phyloP scores from a whole-genome alignment of 2,113 vertebrate species.

The Martes martes region DNA sequence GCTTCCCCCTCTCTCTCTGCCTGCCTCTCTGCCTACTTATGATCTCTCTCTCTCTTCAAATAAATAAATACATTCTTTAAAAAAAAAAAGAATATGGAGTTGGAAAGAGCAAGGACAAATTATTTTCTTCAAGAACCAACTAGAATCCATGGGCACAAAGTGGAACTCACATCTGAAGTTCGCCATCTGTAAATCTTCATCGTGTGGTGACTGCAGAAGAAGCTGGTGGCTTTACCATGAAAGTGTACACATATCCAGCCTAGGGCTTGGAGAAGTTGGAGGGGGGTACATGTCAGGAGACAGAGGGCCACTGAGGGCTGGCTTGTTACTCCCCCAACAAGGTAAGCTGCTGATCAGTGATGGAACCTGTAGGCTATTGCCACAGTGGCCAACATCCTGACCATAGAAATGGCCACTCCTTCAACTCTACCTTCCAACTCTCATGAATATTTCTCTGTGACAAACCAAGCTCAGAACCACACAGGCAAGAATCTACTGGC shows the following conservation, averaged over 20 bases:
- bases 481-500: background rate
- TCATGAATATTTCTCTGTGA: background rate
- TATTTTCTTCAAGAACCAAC: background rate
- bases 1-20: too few relatives aligned
- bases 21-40: too few relatives aligned
- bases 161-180: background rate
- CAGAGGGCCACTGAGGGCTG: background rate
- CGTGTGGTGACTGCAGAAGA: background rate
- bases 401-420: background rate
- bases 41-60: too few relatives aligned
- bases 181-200: background rate
- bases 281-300: background rate
- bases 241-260: background rate
- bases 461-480: background rate
- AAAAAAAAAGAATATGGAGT: background rate
- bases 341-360: background rate
- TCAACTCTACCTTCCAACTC: background rate
- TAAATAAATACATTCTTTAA: too few relatives aligned
- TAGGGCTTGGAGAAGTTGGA: background rate
- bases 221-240: background rate
- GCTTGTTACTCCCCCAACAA: background rate
- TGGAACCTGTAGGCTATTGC: background rate
- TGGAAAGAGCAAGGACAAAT: background rate
- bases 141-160: background rate
- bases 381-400: rapidly evolving